Percentiles rank a stretch among this genome's conserved stretches.
phyloP scores from a whole-genome alignment of 1,140 invertebrate species.

The Drosophila erecta region DNA sequence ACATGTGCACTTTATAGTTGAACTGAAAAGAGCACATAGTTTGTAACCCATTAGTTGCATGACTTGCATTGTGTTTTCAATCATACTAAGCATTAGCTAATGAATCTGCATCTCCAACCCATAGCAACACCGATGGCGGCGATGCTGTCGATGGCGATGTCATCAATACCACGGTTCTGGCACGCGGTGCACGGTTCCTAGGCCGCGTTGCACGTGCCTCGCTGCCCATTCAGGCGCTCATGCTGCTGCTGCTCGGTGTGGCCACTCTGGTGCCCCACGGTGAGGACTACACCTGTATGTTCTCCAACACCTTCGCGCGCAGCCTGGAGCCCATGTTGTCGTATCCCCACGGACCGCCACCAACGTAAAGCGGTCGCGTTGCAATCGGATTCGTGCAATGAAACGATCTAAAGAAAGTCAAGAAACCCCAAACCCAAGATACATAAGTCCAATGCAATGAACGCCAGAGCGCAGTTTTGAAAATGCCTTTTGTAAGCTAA shows the following conservation, averaged over 20 bases:
- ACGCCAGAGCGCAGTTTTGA: constrained; percentile 14
- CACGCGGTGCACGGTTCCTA: constrained; percentile 92
- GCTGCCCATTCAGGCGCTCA: constrained; percentile 95
- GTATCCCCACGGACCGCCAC: constrained; percentile 95
- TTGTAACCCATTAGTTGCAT: constrained; percentile 32
- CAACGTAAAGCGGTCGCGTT: constrained; percentile 87
- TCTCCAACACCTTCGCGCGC: constrained; percentile 92
- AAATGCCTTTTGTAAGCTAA: constrained; percentile 65
- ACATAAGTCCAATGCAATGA: not conserved
- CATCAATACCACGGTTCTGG: constrained; percentile 88
- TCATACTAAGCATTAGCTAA: not conserved
- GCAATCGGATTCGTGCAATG: constrained; percentile 64
- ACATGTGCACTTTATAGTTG: constrained; percentile 31
- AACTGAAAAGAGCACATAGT: constrained; percentile 12
- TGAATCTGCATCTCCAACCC: not conserved
- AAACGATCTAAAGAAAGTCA: not conserved
- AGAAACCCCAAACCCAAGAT: constrained; percentile 1
- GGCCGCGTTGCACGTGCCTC: constrained; percentile 94
- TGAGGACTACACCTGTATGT: constrained; percentile 93
- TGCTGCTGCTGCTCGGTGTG: constrained; percentile 94
- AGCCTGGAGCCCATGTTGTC: constrained; percentile 94
- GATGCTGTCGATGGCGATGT: constrained; percentile 86
- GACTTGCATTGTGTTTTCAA: not conserved
- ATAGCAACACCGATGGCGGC: constrained; percentile 84
- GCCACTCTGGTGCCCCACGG: constrained; percentile 93